Evolutionary conservation across 2,113 vertebrate genomes (phyloP).

Genomic region (Pycnonotus jocosus): DNA sequence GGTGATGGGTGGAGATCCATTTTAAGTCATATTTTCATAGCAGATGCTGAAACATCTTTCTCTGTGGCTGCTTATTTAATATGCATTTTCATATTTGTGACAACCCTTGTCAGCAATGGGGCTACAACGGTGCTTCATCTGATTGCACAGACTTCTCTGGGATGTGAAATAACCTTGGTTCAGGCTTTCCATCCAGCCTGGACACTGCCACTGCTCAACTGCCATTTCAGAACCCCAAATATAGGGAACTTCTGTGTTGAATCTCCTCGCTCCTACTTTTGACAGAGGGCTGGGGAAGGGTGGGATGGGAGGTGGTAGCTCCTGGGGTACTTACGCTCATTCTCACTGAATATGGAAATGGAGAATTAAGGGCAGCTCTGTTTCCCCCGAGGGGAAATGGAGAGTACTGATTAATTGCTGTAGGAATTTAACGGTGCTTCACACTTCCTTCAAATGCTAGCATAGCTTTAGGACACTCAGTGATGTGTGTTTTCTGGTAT

Average conservation of each 20-base stretch:
- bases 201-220: not conserved
- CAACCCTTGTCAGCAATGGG: not conserved
- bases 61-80: not conserved
- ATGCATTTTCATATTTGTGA: not conserved
- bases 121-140: rapidly evolving
- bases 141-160: not conserved
- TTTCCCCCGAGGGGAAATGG: not conserved
- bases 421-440: not conserved
- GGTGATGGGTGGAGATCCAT: not conserved
- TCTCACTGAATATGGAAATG: not conserved
- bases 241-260: not conserved
- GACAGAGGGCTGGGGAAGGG: too few relatives aligned
- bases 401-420: not conserved
- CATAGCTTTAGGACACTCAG: not conserved
- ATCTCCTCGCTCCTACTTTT: not conserved
- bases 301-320: not conserved
- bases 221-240: not conserved
- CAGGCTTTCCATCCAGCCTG: not conserved
- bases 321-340: not conserved
- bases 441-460: not conserved
- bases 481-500: not conserved
- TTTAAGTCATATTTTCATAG: not conserved
- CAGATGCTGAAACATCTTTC: not conserved
- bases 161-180: rapidly evolving
- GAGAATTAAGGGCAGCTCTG: not conserved